Base-by-base conservation (phyloP, 2,888 invertebrate species). In the Choristoneura rosaceana region DNA sequence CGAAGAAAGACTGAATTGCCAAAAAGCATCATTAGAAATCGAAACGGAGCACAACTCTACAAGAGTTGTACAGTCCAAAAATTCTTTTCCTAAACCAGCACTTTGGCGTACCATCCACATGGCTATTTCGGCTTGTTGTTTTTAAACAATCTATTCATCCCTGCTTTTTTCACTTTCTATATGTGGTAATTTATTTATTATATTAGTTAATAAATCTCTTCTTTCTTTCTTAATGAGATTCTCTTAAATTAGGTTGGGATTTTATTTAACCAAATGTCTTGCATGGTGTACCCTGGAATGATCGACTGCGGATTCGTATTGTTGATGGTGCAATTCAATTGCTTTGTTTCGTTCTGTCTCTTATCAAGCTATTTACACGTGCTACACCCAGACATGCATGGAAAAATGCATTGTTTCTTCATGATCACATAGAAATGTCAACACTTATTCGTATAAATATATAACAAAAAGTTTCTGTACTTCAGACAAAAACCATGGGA, bases 301-400 rank as follows among this genome's bases (percentile, higher is more conserved):
- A 47, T 47, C n/a, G 14, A 17, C 52, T 17, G 52, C 17, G 52
- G 52, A 52, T 15, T 9, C 50, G 7, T 17, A 15, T 50, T 8
- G 10, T 50, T 50, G 15, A 50, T 15, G 15, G 15, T 52, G 7
- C 3, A 52, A 52, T 52, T 52, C 5, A 17, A 52, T 55, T 55
- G 25, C 4, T 25, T 25, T 25, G 17, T 55, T 25, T 12, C 25
- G 1, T 17, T 55, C 25, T 1, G 17, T 52, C 17, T 52, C 52
- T 52, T 52, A 55, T 55, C 55, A 12, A 55, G 45, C 25, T 71
- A 71, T 71, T 65, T 34, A 45, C 71, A 71, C 71, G 66, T 61
- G 66, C 34, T 61, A 8, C 34, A 45, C 45, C 41, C 7, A 43
- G 12, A 47, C 41, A 63, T 63, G 63, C 25, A 17, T 47, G 33